These are phyloP conservation scores for Cygnus atratus DNA, from an alignment of 2,113 vertebrate species.

Conservation along the genomic window DNA sequence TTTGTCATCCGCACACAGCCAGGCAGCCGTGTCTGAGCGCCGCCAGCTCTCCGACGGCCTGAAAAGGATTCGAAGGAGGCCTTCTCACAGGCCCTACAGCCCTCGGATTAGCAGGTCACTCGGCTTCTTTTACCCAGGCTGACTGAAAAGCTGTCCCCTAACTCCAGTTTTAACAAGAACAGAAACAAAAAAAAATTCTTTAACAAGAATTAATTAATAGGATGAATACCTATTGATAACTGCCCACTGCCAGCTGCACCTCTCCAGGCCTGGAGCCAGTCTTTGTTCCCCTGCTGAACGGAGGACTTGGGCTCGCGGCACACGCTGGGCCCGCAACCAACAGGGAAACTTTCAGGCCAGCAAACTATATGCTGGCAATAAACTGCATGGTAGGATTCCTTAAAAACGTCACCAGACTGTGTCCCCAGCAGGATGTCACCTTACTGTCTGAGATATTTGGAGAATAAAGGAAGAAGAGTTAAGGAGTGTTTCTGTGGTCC, in stretches of 20 bases:
- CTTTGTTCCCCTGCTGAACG: not conserved
- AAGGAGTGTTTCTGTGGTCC: not conserved
- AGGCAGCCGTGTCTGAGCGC: accelerated
- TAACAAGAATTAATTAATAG: not conserved
- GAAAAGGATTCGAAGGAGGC: not conserved
- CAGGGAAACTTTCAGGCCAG: not conserved
- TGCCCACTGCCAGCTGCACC: not conserved
- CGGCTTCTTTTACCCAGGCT: not conserved
- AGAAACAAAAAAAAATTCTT: not conserved
- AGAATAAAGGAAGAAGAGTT: not conserved
- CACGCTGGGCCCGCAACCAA: not conserved
- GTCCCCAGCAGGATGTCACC: not conserved
- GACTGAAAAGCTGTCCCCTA: slow-evolving; percentile 9
- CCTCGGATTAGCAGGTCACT: not conserved
- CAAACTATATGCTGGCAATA: not conserved
- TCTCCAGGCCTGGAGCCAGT: not conserved
- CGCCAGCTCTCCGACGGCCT: not conserved
- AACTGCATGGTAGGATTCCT: not conserved
- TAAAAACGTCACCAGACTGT: not conserved
- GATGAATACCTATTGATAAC: not conserved
- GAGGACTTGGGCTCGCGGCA: not conserved
- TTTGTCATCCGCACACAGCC: not conserved
- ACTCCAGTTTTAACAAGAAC: not conserved
- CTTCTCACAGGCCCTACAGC: not conserved
- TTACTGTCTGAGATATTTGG: not conserved